phyloP scores from a whole-genome alignment of 2,113 vertebrate genomes.

The Crotalus tigris region DNA sequence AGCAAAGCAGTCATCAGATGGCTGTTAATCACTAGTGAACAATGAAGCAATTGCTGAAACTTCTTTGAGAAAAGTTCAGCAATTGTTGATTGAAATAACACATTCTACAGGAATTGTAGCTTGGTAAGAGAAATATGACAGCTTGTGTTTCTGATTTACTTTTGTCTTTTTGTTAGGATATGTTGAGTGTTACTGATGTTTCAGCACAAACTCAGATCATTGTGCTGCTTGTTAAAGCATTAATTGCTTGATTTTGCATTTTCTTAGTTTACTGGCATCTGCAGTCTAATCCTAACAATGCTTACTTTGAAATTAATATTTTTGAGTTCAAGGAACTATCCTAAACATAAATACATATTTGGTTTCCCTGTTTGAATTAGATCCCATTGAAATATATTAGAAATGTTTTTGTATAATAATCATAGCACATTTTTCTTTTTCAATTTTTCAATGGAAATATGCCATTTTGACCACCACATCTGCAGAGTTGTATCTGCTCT shows the following conservation, averaged over 20 bases:
- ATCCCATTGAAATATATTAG: not conserved
- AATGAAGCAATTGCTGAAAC: not conserved
- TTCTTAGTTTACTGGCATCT: not conserved
- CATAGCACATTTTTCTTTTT: not conserved
- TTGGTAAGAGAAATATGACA: slow-evolving; percentile 2
- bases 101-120: slow-evolving; percentile 1
- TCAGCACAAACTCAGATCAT: not conserved
- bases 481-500: not conserved
- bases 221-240: not conserved
- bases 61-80: not conserved
- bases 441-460: not conserved
- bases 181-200: slow-evolving; percentile 3
- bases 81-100: slow-evolving; percentile 4
- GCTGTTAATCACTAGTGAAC: not conserved
- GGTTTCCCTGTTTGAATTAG: not conserved
- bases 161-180: not conserved
- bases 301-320: not conserved
- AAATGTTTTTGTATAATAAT: not conserved
- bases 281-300: not conserved
- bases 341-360: not conserved
- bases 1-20: not conserved
- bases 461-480: not conserved
- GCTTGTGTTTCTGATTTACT: slow-evolving; percentile 1
- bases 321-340: not conserved
- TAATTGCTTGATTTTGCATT: slow-evolving; percentile 5